Base-by-base conservation (phyloP, 2,797 vertebrate species). In the Sebastes minor region DNA sequence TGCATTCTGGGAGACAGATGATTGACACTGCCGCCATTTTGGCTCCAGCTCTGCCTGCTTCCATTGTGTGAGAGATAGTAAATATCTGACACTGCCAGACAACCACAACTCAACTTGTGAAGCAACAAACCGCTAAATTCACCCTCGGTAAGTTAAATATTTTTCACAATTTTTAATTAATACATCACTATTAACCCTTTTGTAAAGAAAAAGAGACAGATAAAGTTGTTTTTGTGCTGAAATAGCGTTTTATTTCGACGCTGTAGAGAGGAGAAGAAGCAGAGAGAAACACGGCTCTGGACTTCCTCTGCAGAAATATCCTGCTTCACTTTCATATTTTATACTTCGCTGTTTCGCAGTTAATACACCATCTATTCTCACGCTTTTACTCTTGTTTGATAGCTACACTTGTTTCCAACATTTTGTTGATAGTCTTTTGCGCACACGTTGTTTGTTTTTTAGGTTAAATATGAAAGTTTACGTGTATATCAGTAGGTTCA, bases 21-120 rank as follows among this genome's bases (percentile, higher is more conserved):
- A 95, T 95, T 96, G 95, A 95, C 95, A 84, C 88, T 59, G 94
- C 92, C 91, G 95, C 96, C 96, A 96, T 96, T 95, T 96, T 96
- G 93, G 33, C 89, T 88, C 78, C 88, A 84, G 89, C 89, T 87
- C 88, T 59, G 90, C 79, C 85, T 20, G 92, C 92, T 93, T 91
- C 95, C 95, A 96, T 96, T 96, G 96, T 96, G 95, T 94, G 93
- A 90, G 94, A 95, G 33, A 35, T 96, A 93, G 95, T 95, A 96
- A 96, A 96, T 93, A 96, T 92, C 94, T 92, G 94, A 94, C 91
- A 88, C 90, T 87, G 93, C 91, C 78, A 92, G 84, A 94, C 92
- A 90, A 94, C 88, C 94, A 91, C 92, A 94, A 95, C 95, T 94
- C 92, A 88, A 93, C 74, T n/a, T 18, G 85, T 85, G 86, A 77